Base-by-base conservation (phyloP, 1,140 invertebrate species). In the Orussus abietinus region DNA sequence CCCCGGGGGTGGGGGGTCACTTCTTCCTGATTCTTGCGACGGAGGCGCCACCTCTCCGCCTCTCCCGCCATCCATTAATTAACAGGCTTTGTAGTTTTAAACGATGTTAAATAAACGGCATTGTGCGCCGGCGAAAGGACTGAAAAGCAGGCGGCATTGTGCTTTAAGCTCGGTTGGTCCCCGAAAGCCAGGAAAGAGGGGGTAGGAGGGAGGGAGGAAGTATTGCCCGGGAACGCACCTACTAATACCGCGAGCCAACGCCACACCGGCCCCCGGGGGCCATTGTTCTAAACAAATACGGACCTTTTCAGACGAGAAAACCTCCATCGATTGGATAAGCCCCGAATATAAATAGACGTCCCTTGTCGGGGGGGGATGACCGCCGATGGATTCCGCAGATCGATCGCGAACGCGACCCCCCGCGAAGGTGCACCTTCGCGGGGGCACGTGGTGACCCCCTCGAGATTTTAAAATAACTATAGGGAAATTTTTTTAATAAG, bases 81-180 rank as follows among this genome's bases (percentile, higher is more conserved):
- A 72, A 72, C 62, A 69, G 65, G 59, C 69, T 66, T 72, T 74
- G 67, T 74, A 67, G 60, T 69, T 71, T 69, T 72, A 72, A 74
- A 72, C 67, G 68, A 71, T 71, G 67, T 74, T 71, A 74, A 72
- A 74, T 72, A 72, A 74, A 72, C 61, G 65, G 55, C 50, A 64
- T 72, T 74, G 68, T 74, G 53, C 59, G 45, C 43, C 47, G 53
- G 55, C 62, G 62, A 69, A 66, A 65, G 61, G 59, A 63, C 62
- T 60, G 62, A 69, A 65, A 71, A 59, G 63, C 64, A 56, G 61
- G 56, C 55, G 59, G 63, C 58, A 72, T 71, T 72, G 64, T 69
- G 51, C 54, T 62, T 57, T 50, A 59, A 68, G 56, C 64, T 62
- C 56, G 56, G 53, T 58, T 47, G 32, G 43, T 49, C 37, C 49